Percentiles rank a stretch among this genome's conserved stretches.
phyloP scores from a whole-genome alignment of 2,888 invertebrate genomes.

The Aphelenchoides bicaudatus region DNA sequence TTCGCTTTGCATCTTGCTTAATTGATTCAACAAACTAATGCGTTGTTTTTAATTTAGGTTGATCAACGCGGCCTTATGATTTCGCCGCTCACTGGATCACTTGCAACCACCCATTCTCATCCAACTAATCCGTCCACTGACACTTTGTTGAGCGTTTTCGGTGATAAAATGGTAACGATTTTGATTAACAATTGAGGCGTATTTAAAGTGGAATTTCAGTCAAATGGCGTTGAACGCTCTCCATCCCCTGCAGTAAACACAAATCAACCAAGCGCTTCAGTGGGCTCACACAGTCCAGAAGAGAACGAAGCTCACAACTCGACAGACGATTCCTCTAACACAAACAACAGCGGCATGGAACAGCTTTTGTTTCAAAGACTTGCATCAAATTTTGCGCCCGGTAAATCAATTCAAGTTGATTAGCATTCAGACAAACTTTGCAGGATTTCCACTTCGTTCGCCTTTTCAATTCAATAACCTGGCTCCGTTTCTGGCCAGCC shows the following conservation, averaged over 20 bases:
- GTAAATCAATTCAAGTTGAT: not conserved
- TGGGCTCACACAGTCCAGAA: conserved; percentile 9
- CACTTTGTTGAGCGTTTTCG: too few relatives aligned
- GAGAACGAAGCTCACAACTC: conserved; percentile 1
- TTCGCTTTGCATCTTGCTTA: too few relatives aligned
- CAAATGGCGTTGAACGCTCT: conserved; percentile 5
- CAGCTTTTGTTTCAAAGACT: conserved; percentile 15
- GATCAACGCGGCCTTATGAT: too few relatives aligned
- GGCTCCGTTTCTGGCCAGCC: conserved; percentile 43
- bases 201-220: too few relatives aligned
- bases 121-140: too few relatives aligned
- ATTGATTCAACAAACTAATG: too few relatives aligned
- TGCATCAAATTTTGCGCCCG: conserved; percentile 1
- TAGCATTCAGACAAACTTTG: too few relatives aligned
- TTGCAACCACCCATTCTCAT: too few relatives aligned
- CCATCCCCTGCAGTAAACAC: not conserved
- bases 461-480: conserved; percentile 40
- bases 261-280: conserved; percentile 9
- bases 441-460: conserved; percentile 31
- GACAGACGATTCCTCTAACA: conserved; percentile 15
- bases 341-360: conserved; percentile 17
- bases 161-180: too few relatives aligned
- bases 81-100: too few relatives aligned
- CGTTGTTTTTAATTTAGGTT: too few relatives aligned
- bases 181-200: too few relatives aligned